A percentile compares a stretch with the other conserved stretches of the same genome.
Evolutionary conservation across 2,888 invertebrate genomes (phyloP).

Genomic region (Hoplodrina blanda): DNA sequence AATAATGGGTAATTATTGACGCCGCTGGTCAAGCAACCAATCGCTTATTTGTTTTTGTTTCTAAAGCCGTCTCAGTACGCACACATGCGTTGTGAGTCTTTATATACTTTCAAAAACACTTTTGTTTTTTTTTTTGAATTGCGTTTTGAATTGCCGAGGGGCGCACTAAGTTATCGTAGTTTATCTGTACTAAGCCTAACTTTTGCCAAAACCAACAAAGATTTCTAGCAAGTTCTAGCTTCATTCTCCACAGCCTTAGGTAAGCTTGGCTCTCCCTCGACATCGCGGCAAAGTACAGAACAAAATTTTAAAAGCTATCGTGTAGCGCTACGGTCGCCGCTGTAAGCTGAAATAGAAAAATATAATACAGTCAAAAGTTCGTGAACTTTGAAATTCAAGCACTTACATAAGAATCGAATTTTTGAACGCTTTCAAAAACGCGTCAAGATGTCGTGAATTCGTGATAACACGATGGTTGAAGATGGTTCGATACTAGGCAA

Average conservation of each 20-base stretch:
- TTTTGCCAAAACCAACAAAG: not conserved
- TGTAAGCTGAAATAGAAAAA: conserved; percentile 35
- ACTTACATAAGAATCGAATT: conserved; percentile 30
- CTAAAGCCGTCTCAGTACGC: too few relatives aligned
- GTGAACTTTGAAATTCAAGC: conserved; percentile 11
- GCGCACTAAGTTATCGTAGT: too few relatives aligned
- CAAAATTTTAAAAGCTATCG: conserved; percentile 52
- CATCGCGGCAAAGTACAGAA: conserved; percentile 23
- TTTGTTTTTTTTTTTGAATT: too few relatives aligned
- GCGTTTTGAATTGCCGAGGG: too few relatives aligned
- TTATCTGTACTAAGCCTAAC: not conserved
- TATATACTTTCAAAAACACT: too few relatives aligned
- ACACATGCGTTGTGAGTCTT: too few relatives aligned
- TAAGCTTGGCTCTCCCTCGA: conserved; percentile 36
- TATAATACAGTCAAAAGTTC: conserved; percentile 43
- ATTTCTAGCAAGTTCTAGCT: conserved; percentile 2
- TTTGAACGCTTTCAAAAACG: conserved; percentile 16
- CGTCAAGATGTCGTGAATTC: too few relatives aligned
- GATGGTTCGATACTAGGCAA: too few relatives aligned
- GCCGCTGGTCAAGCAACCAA: too few relatives aligned
- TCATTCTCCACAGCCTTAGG: conserved; percentile 26
- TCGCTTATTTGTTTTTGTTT: too few relatives aligned
- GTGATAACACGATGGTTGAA: too few relatives aligned
- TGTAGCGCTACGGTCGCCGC: not conserved
- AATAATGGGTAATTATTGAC: too few relatives aligned